Evolutionary conservation across 2,797 vertebrate genomes (phyloP).

Genomic region (Smutsia gigantea): DNA sequence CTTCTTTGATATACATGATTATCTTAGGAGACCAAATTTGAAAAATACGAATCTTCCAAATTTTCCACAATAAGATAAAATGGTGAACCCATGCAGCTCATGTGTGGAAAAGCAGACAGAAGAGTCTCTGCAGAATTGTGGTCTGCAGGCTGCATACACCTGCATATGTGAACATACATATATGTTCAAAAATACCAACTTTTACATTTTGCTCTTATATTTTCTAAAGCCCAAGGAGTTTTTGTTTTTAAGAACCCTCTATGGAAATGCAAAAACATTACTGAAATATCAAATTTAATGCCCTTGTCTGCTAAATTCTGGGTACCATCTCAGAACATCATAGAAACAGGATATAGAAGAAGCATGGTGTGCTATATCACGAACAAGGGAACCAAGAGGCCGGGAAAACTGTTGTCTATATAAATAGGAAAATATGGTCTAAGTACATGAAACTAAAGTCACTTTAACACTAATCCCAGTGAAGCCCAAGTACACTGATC

Average conservation of each 20-base stretch:
- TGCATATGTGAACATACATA: too few species aligned
- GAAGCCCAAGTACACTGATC: slow-evolving; percentile 9
- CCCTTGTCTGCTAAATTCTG: not conserved
- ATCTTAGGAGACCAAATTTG: slow-evolving; percentile 17
- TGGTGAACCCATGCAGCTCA: not conserved
- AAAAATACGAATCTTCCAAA: slow-evolving; percentile 21
- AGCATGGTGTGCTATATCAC: not conserved
- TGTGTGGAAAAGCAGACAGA: not conserved
- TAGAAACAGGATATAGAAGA: not conserved
- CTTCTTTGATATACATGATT: not conserved
- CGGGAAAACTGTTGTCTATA: not conserved
- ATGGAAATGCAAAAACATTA: not conserved
- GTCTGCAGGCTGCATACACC: not conserved
- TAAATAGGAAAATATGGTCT: not conserved
- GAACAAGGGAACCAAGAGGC: not conserved
- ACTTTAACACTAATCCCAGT: not conserved
- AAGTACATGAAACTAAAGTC: not conserved
- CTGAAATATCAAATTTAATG: not conserved
- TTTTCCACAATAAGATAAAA: not conserved
- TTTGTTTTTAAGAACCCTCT: not conserved
- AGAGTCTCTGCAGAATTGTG: not conserved
- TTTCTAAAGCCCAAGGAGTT: not conserved
- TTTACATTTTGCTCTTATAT: not conserved
- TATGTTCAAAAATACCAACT: not conserved
- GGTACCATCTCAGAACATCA: not conserved